Conservation (phyloP, 2,797 vertebrate genomes). For the Fringilla coelebs region DNA sequence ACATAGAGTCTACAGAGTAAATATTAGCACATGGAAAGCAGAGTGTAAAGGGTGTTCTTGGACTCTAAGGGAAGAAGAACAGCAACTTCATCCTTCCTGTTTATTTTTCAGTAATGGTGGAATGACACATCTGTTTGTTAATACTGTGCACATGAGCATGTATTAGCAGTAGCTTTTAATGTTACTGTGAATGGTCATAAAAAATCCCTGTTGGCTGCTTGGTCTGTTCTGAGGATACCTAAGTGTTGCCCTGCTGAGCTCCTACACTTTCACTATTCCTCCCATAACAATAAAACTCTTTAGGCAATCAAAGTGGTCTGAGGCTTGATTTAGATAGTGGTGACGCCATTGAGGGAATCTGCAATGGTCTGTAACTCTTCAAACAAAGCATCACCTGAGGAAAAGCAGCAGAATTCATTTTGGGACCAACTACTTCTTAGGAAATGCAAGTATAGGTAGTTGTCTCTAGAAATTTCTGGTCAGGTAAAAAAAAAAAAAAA, state of each 20-base stretch:
- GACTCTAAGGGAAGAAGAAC: background rate
- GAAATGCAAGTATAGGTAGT: background rate
- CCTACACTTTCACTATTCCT: background rate
- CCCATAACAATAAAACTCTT: background rate
- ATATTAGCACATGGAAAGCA: background rate
- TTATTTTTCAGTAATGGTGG: background rate
- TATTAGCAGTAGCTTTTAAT: background rate
- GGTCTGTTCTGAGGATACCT: background rate
- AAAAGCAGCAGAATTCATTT: background rate
- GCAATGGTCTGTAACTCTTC: background rate
- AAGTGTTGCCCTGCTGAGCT: background rate
- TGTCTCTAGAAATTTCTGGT: background rate
- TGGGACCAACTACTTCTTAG: background rate
- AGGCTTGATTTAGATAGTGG: background rate
- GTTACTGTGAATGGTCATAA: background rate
- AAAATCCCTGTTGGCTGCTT: background rate
- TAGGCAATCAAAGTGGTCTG: background rate
- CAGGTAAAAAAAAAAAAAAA: background rate
- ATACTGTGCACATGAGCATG: fast-evolving
- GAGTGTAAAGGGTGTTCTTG: background rate
- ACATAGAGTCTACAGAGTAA: background rate
- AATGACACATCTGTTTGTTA: background rate
- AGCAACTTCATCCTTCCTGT: background rate
- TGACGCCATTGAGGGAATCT: background rate
- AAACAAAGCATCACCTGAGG: background rate